Evolutionary conservation across 2,888 invertebrate species (phyloP).

Genomic region (Leptinotarsa peninsularis): DNA sequence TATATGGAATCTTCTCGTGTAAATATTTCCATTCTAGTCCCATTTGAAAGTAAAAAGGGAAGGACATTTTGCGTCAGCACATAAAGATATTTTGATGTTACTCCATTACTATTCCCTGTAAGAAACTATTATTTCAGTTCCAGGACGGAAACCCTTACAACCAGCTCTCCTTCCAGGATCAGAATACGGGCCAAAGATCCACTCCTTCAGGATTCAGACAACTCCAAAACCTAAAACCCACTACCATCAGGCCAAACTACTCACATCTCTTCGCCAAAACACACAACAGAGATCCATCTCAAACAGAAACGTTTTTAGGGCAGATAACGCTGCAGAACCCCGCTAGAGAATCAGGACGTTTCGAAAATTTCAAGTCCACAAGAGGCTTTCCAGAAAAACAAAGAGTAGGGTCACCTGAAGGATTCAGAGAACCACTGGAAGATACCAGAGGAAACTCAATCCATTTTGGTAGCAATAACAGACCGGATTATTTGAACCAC

Average conservation of each 20-base stretch:
- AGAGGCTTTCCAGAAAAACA: constrained; percentile 42
- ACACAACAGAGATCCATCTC: constrained; percentile 71
- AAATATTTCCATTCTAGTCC: too few species aligned
- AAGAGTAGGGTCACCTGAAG: constrained; percentile 42
- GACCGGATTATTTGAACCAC: constrained; percentile 56
- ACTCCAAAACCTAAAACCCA: constrained; percentile 48
- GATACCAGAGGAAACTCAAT: constrained; percentile 43
- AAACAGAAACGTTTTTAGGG: constrained; percentile 74
- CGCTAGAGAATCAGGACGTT: constrained; percentile 65
- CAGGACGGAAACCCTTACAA: constrained; percentile 26
- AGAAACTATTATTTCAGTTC: constrained; percentile 24
- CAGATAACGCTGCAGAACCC: constrained; percentile 73
- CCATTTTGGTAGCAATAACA: constrained; percentile 29
- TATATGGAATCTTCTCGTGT: too few species aligned
- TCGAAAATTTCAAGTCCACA: constrained; percentile 48
- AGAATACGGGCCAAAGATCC: constrained; percentile 27
- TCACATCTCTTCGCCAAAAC: constrained; percentile 69
- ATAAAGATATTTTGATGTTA: neutral
- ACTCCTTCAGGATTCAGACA: constrained; percentile 33
- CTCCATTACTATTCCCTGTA: too few species aligned
- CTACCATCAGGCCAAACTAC: constrained; percentile 70
- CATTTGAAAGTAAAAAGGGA: too few species aligned
- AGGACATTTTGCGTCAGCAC: too few species aligned
- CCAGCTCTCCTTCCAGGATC: constrained; percentile 33
- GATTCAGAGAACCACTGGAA: constrained; percentile 30